A percentile compares a stretch with the other conserved stretches of the same genome.
Conservation (phyloP, 2,888 invertebrate genomes). For the Ptilodon capucinus region DNA sequence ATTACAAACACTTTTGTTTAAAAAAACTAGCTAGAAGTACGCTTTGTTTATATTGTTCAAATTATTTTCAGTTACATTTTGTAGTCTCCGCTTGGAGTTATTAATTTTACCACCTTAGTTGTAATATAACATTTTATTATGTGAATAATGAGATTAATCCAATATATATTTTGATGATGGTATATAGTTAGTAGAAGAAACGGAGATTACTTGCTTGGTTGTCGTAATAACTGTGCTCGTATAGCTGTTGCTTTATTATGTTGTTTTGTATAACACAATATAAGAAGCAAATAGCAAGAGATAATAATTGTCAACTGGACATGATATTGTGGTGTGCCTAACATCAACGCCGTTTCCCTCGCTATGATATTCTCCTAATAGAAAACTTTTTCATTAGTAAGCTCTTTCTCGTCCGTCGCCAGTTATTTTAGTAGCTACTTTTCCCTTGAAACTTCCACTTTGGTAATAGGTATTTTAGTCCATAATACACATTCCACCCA, state of each 20-base stretch:
- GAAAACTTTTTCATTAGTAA: constrained; percentile 21
- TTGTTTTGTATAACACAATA: background rate
- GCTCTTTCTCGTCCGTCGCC: constrained; percentile 9
- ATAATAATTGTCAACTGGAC: background rate
- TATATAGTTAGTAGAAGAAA: no score
- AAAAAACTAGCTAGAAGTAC: no score
- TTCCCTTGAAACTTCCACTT: constrained; percentile 16
- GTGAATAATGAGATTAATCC: no score
- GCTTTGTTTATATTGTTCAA: no score
- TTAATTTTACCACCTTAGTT: no score
- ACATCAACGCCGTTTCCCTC: background rate
- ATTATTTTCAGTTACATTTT: no score
- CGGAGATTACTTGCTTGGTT: background rate
- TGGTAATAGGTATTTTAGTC: constrained; percentile 3
- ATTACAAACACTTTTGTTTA: no score
- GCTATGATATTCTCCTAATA: constrained; percentile 4
- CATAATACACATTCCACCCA: no score
- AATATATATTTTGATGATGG: background rate
- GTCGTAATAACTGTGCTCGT: background rate
- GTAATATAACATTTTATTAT: no score
- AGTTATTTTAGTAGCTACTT: constrained; percentile 22
- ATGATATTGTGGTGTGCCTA: background rate
- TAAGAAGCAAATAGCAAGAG: no score
- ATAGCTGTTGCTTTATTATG: background rate
- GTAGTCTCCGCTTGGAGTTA: no score